A percentile compares a stretch with the other conserved stretches of the same genome.
Evolutionary conservation across 2,113 vertebrate genomes (phyloP).

Genomic region (Ptilorrhoa leucosticta): DNA sequence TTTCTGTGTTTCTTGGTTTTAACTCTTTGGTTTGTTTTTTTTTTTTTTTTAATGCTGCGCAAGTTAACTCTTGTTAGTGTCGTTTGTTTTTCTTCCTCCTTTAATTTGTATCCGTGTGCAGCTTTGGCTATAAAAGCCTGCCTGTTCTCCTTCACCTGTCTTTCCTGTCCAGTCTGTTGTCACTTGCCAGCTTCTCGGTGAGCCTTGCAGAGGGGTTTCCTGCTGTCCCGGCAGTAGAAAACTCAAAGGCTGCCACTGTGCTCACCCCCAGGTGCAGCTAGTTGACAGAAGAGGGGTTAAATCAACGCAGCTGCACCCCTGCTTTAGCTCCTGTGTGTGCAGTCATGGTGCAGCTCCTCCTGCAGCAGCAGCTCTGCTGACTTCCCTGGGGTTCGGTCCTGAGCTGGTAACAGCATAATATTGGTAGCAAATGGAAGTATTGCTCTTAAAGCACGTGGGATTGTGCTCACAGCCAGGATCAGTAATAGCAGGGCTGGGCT

Average conservation of each 20-base stretch:
- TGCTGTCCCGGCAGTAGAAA: not conserved
- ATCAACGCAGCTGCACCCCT: not conserved
- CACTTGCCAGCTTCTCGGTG: not conserved
- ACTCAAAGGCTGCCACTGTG: not conserved
- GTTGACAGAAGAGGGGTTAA: not conserved
- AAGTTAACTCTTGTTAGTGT: not conserved
- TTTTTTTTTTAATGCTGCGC: not conserved
- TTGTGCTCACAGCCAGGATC: not conserved
- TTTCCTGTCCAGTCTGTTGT: not conserved
- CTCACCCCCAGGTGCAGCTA: not conserved
- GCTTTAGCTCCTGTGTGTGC: not conserved
- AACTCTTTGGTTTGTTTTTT: not conserved
- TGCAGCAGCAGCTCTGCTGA: not conserved
- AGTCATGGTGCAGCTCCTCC: not conserved
- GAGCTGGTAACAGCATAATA: accelerated
- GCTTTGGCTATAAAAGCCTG: not conserved
- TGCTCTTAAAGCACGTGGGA: accelerated
- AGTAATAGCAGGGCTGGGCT: not conserved
- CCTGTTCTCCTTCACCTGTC: not conserved
- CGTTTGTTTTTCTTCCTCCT: not conserved
- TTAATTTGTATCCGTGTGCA: not conserved
- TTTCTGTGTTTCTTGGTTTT: not conserved
- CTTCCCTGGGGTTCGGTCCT: not conserved
- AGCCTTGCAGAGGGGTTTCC: not conserved
- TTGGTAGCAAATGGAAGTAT: not conserved